These are phyloP conservation scores for Hemistola chrysoprasaria DNA, from an alignment of 2,888 invertebrate species.

Conservation along the genomic window DNA sequence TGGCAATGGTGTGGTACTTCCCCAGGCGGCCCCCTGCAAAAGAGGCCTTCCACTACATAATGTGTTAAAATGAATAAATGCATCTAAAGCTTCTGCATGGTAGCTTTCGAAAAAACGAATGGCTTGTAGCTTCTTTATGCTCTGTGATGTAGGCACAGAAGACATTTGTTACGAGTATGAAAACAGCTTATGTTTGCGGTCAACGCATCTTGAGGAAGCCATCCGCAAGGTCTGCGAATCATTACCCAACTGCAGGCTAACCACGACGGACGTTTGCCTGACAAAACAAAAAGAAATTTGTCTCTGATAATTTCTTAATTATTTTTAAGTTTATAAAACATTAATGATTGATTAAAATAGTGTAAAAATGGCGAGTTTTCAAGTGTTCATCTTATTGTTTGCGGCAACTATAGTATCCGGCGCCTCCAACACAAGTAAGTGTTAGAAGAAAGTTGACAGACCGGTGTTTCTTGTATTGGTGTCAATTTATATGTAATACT, in stretches of 20 bases:
- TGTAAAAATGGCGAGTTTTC: slow-evolving; percentile 53
- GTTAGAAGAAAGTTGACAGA: slow-evolving; percentile 62
- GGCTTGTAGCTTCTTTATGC: too few relatives aligned
- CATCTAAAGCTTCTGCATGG: too few relatives aligned
- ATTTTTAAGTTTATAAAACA: not conserved
- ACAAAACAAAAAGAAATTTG: slow-evolving; percentile 25
- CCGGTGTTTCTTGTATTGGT: slow-evolving; percentile 43
- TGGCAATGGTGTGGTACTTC: too few relatives aligned
- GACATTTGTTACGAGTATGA: slow-evolving; percentile 5
- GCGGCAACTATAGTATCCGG: slow-evolving; percentile 54
- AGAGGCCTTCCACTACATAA: too few relatives aligned
- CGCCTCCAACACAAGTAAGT: slow-evolving; percentile 71
- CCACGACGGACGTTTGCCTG: slow-evolving; percentile 52
- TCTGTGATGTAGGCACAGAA: too few relatives aligned
- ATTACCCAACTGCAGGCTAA: slow-evolving; percentile 60
- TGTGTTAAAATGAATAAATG: too few relatives aligned
- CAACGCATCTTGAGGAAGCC: slow-evolving; percentile 49
- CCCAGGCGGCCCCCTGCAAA: too few relatives aligned
- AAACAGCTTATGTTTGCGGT: slow-evolving; percentile 37
- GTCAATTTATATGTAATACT: slow-evolving; percentile 34
- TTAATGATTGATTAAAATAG: slow-evolving; percentile 18
- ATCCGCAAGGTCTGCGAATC: slow-evolving; percentile 40
- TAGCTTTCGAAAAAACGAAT: too few relatives aligned
- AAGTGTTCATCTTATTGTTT: slow-evolving; percentile 57
- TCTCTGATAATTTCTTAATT: slow-evolving; percentile 10